Conservation (phyloP, 2,113 vertebrate genomes). For the Notechis scutatus region DNA sequence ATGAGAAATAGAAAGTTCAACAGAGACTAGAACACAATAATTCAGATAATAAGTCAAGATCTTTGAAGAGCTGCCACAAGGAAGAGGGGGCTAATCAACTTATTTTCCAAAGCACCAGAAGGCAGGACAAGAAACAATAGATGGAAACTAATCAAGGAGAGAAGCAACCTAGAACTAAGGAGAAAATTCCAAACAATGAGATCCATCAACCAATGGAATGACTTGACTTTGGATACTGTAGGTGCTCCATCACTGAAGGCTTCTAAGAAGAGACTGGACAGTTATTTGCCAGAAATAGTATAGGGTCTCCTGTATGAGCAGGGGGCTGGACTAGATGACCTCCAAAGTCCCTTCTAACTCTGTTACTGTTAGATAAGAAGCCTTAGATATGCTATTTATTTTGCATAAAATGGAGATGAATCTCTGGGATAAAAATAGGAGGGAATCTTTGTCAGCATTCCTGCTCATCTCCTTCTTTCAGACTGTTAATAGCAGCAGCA, state of each 20-base stretch:
- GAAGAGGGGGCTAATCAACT: background rate
- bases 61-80: background rate
- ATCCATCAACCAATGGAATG: background rate
- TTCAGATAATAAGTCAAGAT: conserved; percentile 1
- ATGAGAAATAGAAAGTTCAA: conserved; percentile 41
- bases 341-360: background rate
- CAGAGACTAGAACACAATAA: conserved; percentile 16
- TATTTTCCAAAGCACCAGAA: background rate
- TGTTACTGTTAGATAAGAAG: background rate
- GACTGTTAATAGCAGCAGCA: conserved; percentile 47
- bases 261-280: background rate
- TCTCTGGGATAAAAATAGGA: background rate
- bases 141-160: background rate
- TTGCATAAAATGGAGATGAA: conserved; percentile 33
- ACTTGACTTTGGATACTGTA: background rate
- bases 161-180: background rate
- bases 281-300: background rate
- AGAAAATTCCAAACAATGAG: background rate
- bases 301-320: background rate
- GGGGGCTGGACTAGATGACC: background rate
- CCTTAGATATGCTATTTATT: background rate
- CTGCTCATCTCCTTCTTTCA: background rate
- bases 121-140: background rate
- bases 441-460: conserved; percentile 24
- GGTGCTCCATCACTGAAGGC: background rate